Evolutionary conservation across 2,797 vertebrate genomes (phyloP), one percentile per base, ranked within the genome.

Genomic region (Sebastes diploproa): DNA sequence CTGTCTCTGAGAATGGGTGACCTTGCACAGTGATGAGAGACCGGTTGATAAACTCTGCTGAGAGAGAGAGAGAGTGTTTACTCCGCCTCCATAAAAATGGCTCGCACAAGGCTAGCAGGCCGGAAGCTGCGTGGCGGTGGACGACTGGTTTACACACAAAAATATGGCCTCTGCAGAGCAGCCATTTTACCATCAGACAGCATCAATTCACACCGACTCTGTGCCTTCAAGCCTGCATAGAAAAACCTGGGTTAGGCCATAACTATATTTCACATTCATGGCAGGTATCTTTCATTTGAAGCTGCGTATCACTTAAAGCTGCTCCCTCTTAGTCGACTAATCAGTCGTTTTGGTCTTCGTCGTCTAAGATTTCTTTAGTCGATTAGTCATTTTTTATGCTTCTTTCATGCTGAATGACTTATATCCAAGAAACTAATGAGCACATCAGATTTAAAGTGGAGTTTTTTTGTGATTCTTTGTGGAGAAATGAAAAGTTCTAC

Each of bases 11-110:
- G 70, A 89, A 54, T 20, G 55, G 75, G 74, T 93, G 90, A 90
- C 91, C 91, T 92, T 91, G 86, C 81, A 82, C 86, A 80, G 66
- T 74, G 83, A 91, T 86, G 88, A 89, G 83, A 86, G 78, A 80
- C 79, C 32, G 78, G 50, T 83, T 91, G 84, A 92, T 91, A 86
- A 90, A 91, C 82, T 90, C 85, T 80, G 58, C 62, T 66, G 82
- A 68, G 81, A 65, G 78, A 61, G 59, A 61, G 59, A 61, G 67
- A 64, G 65, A 63, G 66, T 73, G 77, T 85, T 89, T 86, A 88
- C 83, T 77, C 65, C 30, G 18, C 63, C 81, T 78, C 74, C 50
- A 82, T 80, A 13, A 75, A 75, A 88, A 84, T 64, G 71, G 23
- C 73, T 84, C 20, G 29, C 77, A 73, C 66, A 67, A 55, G 46